Conservation (phyloP, 2,888 invertebrate genomes). For the Macrosoma leucophasiata region DNA sequence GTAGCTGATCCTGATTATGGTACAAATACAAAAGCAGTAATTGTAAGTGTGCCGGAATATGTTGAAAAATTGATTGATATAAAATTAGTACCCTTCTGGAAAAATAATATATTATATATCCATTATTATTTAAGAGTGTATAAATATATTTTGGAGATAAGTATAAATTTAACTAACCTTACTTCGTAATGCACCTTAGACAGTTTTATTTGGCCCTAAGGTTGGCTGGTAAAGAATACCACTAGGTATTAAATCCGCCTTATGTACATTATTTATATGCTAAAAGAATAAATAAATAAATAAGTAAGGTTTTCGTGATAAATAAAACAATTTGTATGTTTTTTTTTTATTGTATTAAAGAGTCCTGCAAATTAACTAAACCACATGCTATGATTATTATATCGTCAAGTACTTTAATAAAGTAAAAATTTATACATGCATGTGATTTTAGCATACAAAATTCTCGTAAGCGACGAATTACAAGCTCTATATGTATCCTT, state of each 20-base stretch:
- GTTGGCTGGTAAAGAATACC: too few relatives aligned
- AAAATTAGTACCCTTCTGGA: conserved; percentile 2
- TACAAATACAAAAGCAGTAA: conserved; percentile 7
- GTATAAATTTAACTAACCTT: too few relatives aligned
- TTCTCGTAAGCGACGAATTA: conserved; percentile 23
- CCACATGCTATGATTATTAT: conserved; percentile 19
- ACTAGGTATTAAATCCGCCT: too few relatives aligned
- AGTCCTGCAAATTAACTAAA: conserved; percentile 22
- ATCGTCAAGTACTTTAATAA: conserved; percentile 16
- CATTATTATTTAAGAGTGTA: conserved; percentile 7
- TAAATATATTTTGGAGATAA: too few relatives aligned
- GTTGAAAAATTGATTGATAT: conserved; percentile 3
- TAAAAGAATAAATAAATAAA: too few relatives aligned
- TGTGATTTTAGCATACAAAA: conserved; percentile 27
- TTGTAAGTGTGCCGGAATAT: background rate
- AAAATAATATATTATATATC: conserved; percentile 5
- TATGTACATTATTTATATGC: too few relatives aligned
- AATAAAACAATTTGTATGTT: too few relatives aligned
- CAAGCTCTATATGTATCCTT: conserved; percentile 25
- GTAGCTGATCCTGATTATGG: conserved; percentile 11
- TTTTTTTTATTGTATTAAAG: conserved; percentile 6
- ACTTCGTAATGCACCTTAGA: too few relatives aligned
- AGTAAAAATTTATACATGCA: conserved; percentile 18
- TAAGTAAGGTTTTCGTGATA: too few relatives aligned
- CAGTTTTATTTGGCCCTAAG: too few relatives aligned